These are phyloP conservation scores for Albula glossodonta DNA, from an alignment of 2,113 vertebrate genomes.

Conservation along the genomic window DNA sequence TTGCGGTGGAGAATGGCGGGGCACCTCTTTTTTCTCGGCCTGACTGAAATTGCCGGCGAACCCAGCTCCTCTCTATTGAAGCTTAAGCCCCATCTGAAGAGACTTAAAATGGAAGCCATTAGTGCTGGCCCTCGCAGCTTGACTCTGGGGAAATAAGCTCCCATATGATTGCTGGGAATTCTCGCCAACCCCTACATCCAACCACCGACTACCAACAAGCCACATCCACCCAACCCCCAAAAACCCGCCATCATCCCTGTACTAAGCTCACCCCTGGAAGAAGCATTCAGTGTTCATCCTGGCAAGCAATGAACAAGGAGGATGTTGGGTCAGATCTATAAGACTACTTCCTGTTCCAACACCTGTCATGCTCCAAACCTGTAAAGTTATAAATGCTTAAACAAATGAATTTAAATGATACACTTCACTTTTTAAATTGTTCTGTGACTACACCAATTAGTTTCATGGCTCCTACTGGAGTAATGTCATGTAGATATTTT, in stretches of 20 bases:
- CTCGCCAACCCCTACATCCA: background rate
- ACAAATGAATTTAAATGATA: background rate
- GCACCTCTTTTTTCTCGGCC: background rate
- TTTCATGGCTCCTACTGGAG: too few relatives aligned
- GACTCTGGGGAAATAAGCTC: background rate
- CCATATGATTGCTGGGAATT: background rate
- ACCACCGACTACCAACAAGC: background rate
- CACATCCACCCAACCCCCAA: background rate
- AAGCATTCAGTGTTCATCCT: background rate
- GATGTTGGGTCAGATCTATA: background rate
- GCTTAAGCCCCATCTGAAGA: background rate
- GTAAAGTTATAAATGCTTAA: background rate
- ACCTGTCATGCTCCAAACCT: background rate
- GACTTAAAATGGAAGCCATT: constrained; percentile 2
- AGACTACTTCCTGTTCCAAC: background rate
- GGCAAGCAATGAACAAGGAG: background rate
- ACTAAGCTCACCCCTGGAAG: background rate
- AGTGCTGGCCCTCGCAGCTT: background rate
- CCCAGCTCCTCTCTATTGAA: background rate
- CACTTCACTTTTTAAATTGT: too few relatives aligned
- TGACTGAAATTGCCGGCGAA: background rate
- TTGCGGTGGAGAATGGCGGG: background rate
- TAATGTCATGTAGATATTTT: too few relatives aligned
- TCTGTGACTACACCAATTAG: too few relatives aligned
- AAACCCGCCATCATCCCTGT: background rate